phyloP scores from a whole-genome alignment of 1,140 invertebrate genomes.

The Neelides sp. region DNA sequence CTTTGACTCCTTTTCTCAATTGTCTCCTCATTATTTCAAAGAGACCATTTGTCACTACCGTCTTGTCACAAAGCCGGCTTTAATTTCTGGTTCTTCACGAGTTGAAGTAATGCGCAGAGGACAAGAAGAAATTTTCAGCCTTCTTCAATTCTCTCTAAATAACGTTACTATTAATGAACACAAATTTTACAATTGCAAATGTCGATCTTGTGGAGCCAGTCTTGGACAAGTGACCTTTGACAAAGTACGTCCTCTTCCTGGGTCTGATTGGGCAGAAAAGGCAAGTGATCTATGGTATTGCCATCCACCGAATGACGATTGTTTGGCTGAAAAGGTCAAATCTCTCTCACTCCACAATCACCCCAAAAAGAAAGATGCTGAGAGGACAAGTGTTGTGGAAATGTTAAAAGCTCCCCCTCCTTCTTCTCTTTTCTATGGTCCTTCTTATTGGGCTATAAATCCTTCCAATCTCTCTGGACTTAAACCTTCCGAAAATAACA shows the following conservation, averaged over 20 bases:
- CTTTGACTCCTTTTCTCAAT: not conserved
- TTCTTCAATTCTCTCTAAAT: constrained; percentile 8
- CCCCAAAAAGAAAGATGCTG: not conserved
- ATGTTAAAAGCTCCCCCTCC: constrained; percentile 13
- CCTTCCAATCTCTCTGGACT: not conserved
- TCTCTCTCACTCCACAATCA: not conserved
- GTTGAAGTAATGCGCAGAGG: constrained; percentile 5
- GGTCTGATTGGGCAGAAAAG: constrained; percentile 26
- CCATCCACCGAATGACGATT: constrained; percentile 21
- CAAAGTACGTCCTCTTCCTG: constrained; percentile 22
- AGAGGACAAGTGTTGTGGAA: constrained; percentile 11
- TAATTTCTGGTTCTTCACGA: constrained; percentile 3
- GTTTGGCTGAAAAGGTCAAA: not conserved
- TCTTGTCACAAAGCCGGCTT: constrained; percentile 6
- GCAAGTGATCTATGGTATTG: constrained; percentile 30
- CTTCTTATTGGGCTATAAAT: constrained; percentile 26
- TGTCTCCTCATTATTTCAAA: not conserved
- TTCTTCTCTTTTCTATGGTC: constrained; percentile 17
- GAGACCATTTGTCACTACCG: constrained; percentile 8
- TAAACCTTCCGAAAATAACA: not conserved
- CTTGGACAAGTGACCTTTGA: constrained; percentile 10
- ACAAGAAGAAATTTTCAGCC: not conserved
- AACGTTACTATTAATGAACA: constrained; percentile 12
- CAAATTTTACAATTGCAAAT: constrained; percentile 12
- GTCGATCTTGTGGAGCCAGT: constrained; percentile 16